Evolutionary conservation across 2,888 invertebrate species (phyloP).

Genomic region (Heteromyza rotundicornis): DNA sequence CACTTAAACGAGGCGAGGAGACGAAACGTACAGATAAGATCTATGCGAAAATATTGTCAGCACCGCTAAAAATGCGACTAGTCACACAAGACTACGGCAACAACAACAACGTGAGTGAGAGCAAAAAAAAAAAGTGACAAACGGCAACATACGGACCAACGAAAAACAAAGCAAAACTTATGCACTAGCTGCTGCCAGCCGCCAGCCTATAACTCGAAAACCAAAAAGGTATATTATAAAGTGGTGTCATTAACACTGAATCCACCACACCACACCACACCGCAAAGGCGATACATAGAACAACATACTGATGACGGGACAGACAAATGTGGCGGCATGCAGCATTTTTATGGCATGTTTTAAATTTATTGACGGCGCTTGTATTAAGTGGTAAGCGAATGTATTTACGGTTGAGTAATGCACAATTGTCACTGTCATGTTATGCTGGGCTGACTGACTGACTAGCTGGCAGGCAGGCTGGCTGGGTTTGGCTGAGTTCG

Average conservation of each 20-base stretch:
- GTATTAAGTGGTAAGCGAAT: neutral
- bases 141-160: neutral
- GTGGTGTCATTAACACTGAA: constrained; percentile 1
- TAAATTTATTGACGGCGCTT: constrained; percentile 3
- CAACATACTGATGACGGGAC: neutral
- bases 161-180: neutral
- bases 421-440: constrained; percentile 16
- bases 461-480: neutral
- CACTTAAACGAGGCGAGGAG: neutral
- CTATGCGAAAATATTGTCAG: too few species aligned
- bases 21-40: neutral
- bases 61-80: neutral
- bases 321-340: too few species aligned
- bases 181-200: constrained; percentile 1
- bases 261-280: neutral
- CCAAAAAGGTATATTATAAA: neutral
- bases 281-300: neutral
- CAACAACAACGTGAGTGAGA: neutral
- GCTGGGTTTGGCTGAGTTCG: neutral
- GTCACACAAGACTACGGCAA: neutral
- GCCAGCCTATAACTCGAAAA: neutral
- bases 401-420: neutral
- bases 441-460: neutral
- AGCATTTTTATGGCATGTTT: constrained; percentile 9
- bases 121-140: constrained; percentile 1